Conservation (phyloP, 2,797 vertebrate genomes). For the Cottoperca gobio region DNA sequence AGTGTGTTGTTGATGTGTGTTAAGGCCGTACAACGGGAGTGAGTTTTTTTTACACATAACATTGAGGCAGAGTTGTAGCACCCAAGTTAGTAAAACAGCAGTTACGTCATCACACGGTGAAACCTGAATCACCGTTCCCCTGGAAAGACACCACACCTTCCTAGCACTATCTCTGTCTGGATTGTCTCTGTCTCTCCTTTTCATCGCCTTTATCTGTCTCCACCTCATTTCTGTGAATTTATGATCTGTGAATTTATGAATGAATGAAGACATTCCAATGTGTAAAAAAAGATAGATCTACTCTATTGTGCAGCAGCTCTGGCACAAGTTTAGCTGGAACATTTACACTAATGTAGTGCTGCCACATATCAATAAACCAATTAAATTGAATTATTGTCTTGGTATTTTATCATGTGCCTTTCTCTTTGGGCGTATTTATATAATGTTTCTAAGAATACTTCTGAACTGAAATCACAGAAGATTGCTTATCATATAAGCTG, state of each 20-base stretch:
- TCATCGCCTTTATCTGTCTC: background rate
- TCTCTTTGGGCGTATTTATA: slow-evolving; percentile 4
- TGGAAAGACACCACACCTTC: slow-evolving; percentile 1
- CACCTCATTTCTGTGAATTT: slow-evolving; percentile 16
- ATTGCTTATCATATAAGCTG: background rate
- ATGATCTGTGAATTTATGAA: slow-evolving; percentile 11
- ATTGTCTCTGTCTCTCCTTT: background rate
- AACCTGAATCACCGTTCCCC: slow-evolving; percentile 19
- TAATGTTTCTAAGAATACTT: slow-evolving; percentile 20
- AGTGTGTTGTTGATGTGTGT: slow-evolving; percentile 3
- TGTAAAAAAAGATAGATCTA: slow-evolving; percentile 26
- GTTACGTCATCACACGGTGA: background rate
- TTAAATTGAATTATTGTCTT: slow-evolving; percentile 22
- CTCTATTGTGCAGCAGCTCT: background rate
- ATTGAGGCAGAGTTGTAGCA: background rate
- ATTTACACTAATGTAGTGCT: slow-evolving; percentile 19
- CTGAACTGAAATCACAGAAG: slow-evolving; percentile 11
- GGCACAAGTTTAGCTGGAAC: slow-evolving; percentile 5
- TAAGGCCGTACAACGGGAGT: background rate
- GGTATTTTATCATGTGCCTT: slow-evolving; percentile 45
- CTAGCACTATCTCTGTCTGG: background rate
- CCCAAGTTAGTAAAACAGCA: background rate
- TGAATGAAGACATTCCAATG: slow-evolving; percentile 41
- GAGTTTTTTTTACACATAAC: background rate
- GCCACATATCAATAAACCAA: slow-evolving; percentile 25